A percentile compares a stretch with the other conserved stretches of the same genome.
Conservation (phyloP, 2,888 invertebrate genomes). For the Diaperis boleti region DNA sequence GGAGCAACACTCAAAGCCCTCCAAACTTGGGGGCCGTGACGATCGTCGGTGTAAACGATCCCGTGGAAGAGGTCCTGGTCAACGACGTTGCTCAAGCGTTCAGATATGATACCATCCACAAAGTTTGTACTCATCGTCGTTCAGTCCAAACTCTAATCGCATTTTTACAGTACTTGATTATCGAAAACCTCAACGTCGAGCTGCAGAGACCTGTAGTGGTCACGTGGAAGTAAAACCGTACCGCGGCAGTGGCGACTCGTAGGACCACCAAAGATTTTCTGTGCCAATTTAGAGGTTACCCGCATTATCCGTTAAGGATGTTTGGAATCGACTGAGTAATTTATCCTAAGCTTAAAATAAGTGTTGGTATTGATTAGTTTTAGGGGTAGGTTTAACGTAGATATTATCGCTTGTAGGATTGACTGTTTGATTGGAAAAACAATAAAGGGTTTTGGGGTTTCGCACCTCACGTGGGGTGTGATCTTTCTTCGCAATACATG, state of each 20-base stretch:
- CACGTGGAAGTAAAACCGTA: conserved; percentile 57
- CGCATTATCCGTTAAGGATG: conserved; percentile 9
- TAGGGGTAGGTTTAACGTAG: neutral
- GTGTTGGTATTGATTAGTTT: conserved; percentile 4
- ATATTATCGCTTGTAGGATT: neutral
- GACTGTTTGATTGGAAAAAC: neutral
- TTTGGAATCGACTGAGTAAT: conserved; percentile 21
- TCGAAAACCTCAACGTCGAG: conserved; percentile 59
- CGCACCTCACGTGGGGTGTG: too few relatives aligned
- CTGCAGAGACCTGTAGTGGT: conserved; percentile 57
- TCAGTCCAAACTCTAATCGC: too few relatives aligned
- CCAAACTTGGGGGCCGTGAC: conserved; percentile 62
- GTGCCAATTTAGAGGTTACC: conserved; percentile 19
- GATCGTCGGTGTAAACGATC: conserved; percentile 58
- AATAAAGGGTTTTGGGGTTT: neutral
- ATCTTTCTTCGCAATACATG: too few relatives aligned
- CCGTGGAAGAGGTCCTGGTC: conserved; percentile 59
- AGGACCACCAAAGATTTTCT: conserved; percentile 17
- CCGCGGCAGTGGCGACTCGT: neutral
- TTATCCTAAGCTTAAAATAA: conserved; percentile 21
- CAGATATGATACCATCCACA: conserved; percentile 60
- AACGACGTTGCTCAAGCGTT: conserved; percentile 60
- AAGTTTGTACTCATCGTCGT: conserved; percentile 54
- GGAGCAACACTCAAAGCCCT: conserved; percentile 57
- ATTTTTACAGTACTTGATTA: conserved; percentile 56